phyloP scores from a whole-genome alignment of 2,888 invertebrate genomes.

The Leptopilina drosophilae region DNA sequence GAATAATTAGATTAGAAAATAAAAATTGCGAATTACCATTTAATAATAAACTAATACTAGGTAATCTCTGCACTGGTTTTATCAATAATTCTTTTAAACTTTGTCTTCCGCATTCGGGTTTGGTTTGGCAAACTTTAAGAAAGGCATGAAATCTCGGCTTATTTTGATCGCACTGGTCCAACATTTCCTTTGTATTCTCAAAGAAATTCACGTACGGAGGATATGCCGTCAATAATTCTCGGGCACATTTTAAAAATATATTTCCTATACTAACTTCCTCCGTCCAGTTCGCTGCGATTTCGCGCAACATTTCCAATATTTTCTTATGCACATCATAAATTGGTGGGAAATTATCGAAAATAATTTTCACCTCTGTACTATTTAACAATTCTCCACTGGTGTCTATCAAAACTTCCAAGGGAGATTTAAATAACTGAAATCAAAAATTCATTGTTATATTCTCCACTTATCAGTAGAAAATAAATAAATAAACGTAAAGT shows the following conservation, averaged over 20 bases:
- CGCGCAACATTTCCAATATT: slow-evolving; percentile 81
- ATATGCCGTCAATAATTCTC: slow-evolving; percentile 94
- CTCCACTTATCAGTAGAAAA: no score
- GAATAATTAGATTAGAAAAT: background rate
- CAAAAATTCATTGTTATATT: slow-evolving; percentile 34
- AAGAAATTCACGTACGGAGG: slow-evolving; percentile 99
- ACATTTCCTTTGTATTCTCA: slow-evolving; percentile 96
- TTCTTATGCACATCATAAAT: slow-evolving; percentile 95
- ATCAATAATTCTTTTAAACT: slow-evolving; percentile 97
- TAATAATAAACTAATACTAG: slow-evolving; percentile 95
- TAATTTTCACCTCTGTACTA: slow-evolving; percentile 94
- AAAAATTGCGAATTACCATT: slow-evolving; percentile 83
- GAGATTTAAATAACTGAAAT: slow-evolving; percentile 93
- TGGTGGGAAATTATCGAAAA: slow-evolving; percentile 96
- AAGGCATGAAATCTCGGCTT: slow-evolving; percentile 99
- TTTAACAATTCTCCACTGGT: slow-evolving; percentile 85
- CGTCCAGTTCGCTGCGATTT: slow-evolving; percentile 86
- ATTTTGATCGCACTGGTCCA: slow-evolving; percentile 92
- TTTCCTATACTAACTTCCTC: slow-evolving; percentile 93
- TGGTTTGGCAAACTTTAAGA: slow-evolving; percentile 95
- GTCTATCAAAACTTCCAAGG: slow-evolving; percentile 89
- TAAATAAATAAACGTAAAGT: background rate
- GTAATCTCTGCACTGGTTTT: slow-evolving; percentile 97
- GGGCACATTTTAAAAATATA: slow-evolving; percentile 91
- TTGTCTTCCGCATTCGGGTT: slow-evolving; percentile 97